Percentiles rank a stretch among this genome's conserved stretches.
Conservation (phyloP, 2,888 invertebrate genomes). For the Dusona sp. region DNA sequence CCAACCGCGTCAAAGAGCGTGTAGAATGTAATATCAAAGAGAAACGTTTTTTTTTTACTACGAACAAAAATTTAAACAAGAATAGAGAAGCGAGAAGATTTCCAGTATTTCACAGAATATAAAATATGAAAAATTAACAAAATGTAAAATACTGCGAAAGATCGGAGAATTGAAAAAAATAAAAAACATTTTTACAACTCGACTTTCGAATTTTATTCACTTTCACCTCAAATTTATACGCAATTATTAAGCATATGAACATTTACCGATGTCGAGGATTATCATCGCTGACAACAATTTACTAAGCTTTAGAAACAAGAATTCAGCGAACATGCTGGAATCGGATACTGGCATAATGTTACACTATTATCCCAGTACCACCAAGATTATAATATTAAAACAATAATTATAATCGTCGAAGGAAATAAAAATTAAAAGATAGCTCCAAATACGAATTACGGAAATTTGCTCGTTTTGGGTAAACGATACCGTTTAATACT, state of each 20-base stretch:
- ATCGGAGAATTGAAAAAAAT: not conserved
- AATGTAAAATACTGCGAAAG: not conserved
- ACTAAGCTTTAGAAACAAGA: not conserved
- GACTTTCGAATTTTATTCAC: not conserved
- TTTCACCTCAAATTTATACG: not conserved
- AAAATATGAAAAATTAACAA: not conserved
- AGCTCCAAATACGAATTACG: not conserved
- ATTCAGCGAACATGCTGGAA: not conserved
- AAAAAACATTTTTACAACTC: not conserved
- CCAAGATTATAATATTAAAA: conserved; percentile 25
- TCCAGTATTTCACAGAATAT: not conserved
- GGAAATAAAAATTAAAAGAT: conserved; percentile 19
- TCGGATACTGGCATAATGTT: conserved; percentile 1
- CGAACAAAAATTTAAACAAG: not conserved
- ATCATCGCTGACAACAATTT: not conserved
- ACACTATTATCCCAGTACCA: conserved; percentile 37
- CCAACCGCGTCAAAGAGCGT: not conserved
- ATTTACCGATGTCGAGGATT: not conserved
- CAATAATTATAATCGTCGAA: not conserved
- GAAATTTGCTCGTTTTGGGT: conserved; percentile 20
- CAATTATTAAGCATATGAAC: not conserved
- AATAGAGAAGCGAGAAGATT: not conserved
- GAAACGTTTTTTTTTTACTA: too few relatives aligned
- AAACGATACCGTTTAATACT: conserved; percentile 1
- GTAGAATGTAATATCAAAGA: too few relatives aligned